phyloP scores from a whole-genome alignment of 2,888 invertebrate genomes.

The Ochropacha duplaris region DNA sequence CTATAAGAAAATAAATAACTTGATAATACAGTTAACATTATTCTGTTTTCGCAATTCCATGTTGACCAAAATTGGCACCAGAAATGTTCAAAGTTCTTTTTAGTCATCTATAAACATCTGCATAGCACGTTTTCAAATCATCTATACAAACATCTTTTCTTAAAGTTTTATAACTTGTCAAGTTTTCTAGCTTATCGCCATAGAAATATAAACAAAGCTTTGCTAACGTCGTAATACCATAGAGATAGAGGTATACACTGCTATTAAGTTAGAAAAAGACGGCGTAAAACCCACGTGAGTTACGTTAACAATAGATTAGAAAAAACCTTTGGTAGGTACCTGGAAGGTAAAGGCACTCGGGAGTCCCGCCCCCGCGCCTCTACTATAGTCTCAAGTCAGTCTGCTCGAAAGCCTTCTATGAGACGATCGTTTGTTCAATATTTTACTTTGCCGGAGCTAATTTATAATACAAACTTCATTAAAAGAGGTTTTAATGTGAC shows the following conservation, averaged over 20 bases:
- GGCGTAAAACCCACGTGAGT: slow-evolving; percentile 67
- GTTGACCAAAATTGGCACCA: neutral
- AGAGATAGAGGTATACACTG: slow-evolving; percentile 38
- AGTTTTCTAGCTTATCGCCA: slow-evolving; percentile 53
- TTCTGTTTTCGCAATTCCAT: neutral
- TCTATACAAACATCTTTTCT: slow-evolving; percentile 34
- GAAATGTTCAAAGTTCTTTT: neutral
- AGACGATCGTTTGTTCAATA: slow-evolving; percentile 45
- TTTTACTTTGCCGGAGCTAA: slow-evolving; percentile 9
- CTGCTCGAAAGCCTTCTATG: slow-evolving; percentile 58
- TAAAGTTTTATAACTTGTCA: slow-evolving; percentile 48
- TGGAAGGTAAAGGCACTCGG: slow-evolving; percentile 65
- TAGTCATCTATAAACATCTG: slow-evolving; percentile 29
- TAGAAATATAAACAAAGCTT: slow-evolving; percentile 74
- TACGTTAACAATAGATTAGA: slow-evolving; percentile 76
- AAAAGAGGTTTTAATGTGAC: slow-evolving; percentile 35
- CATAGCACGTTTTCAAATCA: slow-evolving; percentile 49
- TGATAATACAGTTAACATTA: too few species aligned
- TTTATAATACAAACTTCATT: slow-evolving; percentile 29
- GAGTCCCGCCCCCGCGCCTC: slow-evolving; percentile 58
- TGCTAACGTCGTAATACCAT: slow-evolving; percentile 34
- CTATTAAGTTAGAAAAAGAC: slow-evolving; percentile 53
- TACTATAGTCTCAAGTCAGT: slow-evolving; percentile 53
- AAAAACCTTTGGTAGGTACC: slow-evolving; percentile 66
- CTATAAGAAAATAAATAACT: neutral